Percentiles rank a stretch among this genome's conserved stretches.
phyloP scores from a whole-genome alignment of 2,797 vertebrate species.

The Erethizon dorsatum region DNA sequence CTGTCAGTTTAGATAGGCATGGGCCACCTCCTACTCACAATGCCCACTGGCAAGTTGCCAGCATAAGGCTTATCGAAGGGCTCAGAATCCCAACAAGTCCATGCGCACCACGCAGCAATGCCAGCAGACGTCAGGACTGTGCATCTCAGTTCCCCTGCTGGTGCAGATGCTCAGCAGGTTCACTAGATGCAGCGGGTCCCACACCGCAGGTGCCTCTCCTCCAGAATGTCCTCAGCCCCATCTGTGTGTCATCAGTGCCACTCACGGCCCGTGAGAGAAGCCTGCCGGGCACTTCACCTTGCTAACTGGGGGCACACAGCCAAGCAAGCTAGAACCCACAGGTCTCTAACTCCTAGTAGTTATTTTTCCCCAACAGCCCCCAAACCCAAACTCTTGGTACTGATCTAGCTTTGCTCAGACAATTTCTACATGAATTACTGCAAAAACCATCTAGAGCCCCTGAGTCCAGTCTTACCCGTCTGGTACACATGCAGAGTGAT shows the following conservation, averaged over 20 bases:
- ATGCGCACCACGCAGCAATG: neutral
- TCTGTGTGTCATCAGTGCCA: neutral
- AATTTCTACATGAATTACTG: neutral
- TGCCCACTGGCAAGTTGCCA: conserved; percentile 50
- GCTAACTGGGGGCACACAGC: neutral
- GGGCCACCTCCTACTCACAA: neutral
- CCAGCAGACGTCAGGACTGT: neutral
- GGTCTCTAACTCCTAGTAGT: neutral
- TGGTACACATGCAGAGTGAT: neutral
- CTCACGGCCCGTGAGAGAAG: neutral
- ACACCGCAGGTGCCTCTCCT: neutral
- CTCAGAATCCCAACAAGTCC: neutral
- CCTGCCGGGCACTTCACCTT: neutral
- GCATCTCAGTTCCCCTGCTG: neutral
- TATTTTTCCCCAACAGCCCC: neutral
- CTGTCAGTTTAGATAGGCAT: neutral
- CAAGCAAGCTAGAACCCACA: neutral
- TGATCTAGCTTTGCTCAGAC: neutral
- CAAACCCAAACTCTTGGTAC: neutral
- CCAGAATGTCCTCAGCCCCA: neutral
- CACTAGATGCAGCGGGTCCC: rapidly evolving
- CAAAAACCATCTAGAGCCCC: neutral
- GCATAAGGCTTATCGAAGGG: neutral
- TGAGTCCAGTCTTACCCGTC: neutral
- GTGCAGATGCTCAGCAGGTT: neutral